Conservation (phyloP, 2,888 invertebrate genomes). For the Gonocerus acuteangulatus region DNA sequence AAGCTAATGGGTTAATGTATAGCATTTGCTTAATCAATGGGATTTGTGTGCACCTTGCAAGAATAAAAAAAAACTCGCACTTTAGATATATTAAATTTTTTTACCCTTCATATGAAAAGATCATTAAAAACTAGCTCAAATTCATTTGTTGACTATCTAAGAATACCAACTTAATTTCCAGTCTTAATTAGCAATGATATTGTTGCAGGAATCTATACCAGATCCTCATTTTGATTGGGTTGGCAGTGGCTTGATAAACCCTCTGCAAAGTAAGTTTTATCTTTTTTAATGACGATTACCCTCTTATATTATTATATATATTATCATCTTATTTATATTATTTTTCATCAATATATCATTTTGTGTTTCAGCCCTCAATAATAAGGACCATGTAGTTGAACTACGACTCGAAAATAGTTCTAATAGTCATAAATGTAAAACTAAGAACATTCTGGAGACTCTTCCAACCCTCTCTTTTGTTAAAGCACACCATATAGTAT, state of each 20-base stretch:
- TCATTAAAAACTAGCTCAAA: no score
- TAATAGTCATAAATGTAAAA: background rate
- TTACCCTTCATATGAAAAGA: no score
- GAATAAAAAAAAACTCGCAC: no score
- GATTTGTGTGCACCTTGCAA: no score
- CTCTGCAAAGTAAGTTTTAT: conserved; percentile 54
- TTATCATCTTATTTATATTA: background rate
- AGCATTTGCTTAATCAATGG: no score
- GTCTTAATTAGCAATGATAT: no score
- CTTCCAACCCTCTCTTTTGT: background rate
- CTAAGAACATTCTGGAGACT: background rate
- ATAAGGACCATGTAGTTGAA: background rate
- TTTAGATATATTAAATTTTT: no score
- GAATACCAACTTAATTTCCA: no score
- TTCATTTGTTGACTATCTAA: no score
- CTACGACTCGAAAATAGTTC: background rate
- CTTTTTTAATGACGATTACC: background rate
- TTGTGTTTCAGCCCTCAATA: background rate
- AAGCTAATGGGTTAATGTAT: no score
- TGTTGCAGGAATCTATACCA: conserved; percentile 47
- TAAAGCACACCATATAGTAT: background rate
- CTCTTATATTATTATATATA: background rate
- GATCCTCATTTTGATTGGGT: conserved; percentile 68
- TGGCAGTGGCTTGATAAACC: conserved; percentile 62
- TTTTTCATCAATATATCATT: background rate